A percentile compares a stretch with the other conserved stretches of the same genome.
Conservation (phyloP, 2,797 vertebrate genomes). For the Salarias fasciatus region DNA sequence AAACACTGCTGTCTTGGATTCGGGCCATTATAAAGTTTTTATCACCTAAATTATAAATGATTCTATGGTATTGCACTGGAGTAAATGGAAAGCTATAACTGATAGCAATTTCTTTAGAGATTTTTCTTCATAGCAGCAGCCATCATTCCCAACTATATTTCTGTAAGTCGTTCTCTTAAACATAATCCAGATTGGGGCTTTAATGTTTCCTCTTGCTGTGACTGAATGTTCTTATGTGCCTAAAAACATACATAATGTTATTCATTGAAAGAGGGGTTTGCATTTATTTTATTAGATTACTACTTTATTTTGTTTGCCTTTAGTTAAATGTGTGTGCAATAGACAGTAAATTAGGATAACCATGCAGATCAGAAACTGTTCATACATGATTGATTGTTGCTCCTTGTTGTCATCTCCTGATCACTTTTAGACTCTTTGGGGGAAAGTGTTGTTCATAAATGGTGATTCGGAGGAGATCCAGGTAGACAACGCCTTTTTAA, state of each 20-base stretch:
- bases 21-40: too few relatives aligned
- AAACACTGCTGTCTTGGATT: background rate
- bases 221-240: constrained; percentile 73
- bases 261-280: constrained; percentile 24
- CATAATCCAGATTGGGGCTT: constrained; percentile 61
- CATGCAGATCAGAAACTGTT: constrained; percentile 19
- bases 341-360: constrained; percentile 12
- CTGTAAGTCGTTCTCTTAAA: constrained; percentile 13
- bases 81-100: background rate
- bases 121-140: constrained; percentile 22
- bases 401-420: background rate
- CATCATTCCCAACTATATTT: background rate
- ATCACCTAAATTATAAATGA: too few relatives aligned
- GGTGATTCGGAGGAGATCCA: constrained; percentile 7
- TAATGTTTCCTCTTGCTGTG: constrained; percentile 57
- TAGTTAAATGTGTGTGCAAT: constrained; percentile 29
- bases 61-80: constrained; percentile 19
- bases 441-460: constrained; percentile 14
- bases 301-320: constrained; percentile 16
- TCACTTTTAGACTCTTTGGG: constrained; percentile 4
- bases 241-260: constrained; percentile 56
- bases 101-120: constrained; percentile 15
- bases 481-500: constrained; percentile 6
- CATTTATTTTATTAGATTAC: constrained; percentile 28
- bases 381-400: background rate